Base-by-base conservation (phyloP, 2,113 vertebrate species). In the Malurus elegans region DNA sequence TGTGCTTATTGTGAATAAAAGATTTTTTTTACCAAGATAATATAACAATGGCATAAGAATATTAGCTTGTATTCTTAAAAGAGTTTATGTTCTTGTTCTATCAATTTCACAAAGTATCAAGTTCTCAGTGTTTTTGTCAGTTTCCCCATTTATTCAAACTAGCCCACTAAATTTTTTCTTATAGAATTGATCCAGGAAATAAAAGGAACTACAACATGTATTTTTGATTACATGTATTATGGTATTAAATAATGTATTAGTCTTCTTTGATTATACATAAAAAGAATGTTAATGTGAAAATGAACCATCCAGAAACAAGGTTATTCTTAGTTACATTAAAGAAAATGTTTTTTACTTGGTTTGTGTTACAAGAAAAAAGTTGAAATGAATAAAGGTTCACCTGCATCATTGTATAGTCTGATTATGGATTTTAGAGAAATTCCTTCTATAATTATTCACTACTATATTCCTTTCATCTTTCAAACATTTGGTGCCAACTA, bases 261-360 rank as follows among this genome's bases (percentile, higher is more conserved):
- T 45, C 8, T 6, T 85, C 21, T 69, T 69, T 69, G 51, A 90
- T 53, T 86, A 45, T 20, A 5, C 34, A 47, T 69, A 31, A 40
- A 60, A 81, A 58, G 13, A 64, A 58, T 40, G 7, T 69, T 64
- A 57, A 79, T 31, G 3, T 62, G 40, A 78, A 73, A 73, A 36
- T 56, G 51, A 92, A 57, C 13, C 4, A 2, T 5, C 0, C 0
- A 87, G 26, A 29, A 87, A 56, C 9, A 14, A 50, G 8, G 10
- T 44, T 65, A 65, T 50, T 57, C 21, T 56, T 51, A 76, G 17
- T n/a, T 71, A 71, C 7, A 32, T 24, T 44, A 67, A 73, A 78
- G 25, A 80, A 80, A 90, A 36, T 23, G 2, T 25, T 65, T 26
- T 51, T 84, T 40, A 4, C 14, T 70, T 78, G 15, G 3, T 67